A percentile compares a stretch with the other conserved stretches of the same genome.
phyloP scores from a whole-genome alignment of 2,113 vertebrate genomes.

The Strix aluco region DNA sequence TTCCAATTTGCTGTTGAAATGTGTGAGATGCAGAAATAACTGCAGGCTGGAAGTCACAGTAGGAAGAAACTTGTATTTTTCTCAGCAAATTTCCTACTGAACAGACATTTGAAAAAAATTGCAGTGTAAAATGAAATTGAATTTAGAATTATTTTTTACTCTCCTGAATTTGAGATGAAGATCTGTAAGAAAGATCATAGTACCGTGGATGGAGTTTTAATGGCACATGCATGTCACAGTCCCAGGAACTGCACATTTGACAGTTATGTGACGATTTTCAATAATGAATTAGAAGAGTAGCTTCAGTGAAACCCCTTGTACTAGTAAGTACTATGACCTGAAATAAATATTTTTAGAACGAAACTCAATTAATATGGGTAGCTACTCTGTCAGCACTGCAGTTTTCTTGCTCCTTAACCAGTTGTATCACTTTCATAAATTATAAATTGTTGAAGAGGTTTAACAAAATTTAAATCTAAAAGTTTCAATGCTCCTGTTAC shows the following conservation, averaged over 20 bases:
- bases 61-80: neutral
- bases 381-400: neutral
- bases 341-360: neutral
- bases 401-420: neutral
- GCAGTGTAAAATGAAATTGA: neutral
- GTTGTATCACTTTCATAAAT: neutral
- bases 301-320: neutral
- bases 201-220: neutral
- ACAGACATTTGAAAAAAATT: neutral
- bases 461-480: neutral
- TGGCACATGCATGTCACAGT: neutral
- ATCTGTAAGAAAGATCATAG: neutral
- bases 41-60: neutral
- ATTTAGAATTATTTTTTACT: neutral
- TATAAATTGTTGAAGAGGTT: neutral
- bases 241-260: neutral
- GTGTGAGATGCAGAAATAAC: neutral
- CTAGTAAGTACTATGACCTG: neutral
- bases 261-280: neutral
- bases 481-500: neutral
- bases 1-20: neutral
- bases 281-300: neutral
- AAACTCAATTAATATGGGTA: neutral
- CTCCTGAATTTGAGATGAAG: neutral
- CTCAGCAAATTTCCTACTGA: neutral